phyloP scores from a whole-genome alignment of 2,888 invertebrate genomes.

The Enoplolaimus lenunculus region DNA sequence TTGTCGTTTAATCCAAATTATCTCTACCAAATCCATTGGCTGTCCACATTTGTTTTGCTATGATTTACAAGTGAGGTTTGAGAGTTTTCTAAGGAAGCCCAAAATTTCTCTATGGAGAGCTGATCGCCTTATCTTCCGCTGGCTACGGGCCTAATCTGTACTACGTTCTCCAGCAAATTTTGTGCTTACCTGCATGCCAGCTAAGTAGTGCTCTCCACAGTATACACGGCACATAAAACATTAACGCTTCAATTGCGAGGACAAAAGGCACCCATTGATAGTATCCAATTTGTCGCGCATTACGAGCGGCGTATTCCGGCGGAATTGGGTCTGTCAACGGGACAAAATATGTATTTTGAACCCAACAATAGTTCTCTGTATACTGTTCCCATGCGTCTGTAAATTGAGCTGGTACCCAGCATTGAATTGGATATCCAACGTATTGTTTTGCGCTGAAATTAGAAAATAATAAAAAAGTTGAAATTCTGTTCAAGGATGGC shows the following conservation, averaged over 20 bases:
- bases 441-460: conserved; percentile 14
- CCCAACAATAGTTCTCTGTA: conserved; percentile 16
- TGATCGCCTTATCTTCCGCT: too few species aligned
- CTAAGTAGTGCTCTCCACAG: conserved; percentile 39
- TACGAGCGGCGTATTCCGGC: conserved; percentile 5
- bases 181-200: conserved; percentile 36
- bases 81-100: too few species aligned
- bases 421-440: conserved; percentile 15
- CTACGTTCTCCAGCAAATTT: too few species aligned
- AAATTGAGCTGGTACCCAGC: too few species aligned
- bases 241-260: conserved; percentile 38
- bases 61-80: too few species aligned
- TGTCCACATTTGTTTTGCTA: too few species aligned
- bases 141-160: too few species aligned
- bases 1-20: too few species aligned
- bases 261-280: conserved; percentile 40
- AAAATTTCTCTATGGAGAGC: too few species aligned
- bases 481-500: too few species aligned
- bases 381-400: conserved; percentile 16
- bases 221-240: conserved; percentile 40
- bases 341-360: conserved; percentile 11
- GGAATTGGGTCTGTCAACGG: neutral
- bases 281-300: conserved; percentile 36
- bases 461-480: too few species aligned
- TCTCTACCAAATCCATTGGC: too few species aligned